These are phyloP conservation scores for Hydrolagus colliei DNA, from an alignment of 2,797 vertebrate genomes.

Conservation along the genomic window DNA sequence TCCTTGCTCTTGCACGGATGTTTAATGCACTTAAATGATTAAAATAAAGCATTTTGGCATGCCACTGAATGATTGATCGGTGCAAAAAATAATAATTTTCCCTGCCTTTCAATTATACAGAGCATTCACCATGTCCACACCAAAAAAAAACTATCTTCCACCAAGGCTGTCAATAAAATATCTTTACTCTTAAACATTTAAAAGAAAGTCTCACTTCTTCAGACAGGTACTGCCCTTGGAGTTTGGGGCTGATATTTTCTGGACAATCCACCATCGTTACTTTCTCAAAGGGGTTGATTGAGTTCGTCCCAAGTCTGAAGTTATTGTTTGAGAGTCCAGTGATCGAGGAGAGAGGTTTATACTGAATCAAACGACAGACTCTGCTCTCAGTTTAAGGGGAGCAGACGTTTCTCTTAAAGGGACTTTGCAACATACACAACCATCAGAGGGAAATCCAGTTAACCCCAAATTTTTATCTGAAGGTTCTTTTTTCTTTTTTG, in stretches of 20 bases:
- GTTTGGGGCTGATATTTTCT: background rate
- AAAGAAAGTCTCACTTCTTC: conserved; percentile 14
- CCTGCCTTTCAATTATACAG: background rate
- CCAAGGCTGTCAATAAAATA: too few species aligned
- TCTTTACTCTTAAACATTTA: background rate
- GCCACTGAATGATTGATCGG: too few species aligned
- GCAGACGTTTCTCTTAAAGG: background rate
- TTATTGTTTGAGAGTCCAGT: background rate
- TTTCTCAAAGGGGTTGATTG: background rate
- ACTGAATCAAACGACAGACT: background rate
- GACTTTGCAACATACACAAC: background rate
- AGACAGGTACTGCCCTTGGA: background rate
- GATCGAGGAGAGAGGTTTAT: background rate
- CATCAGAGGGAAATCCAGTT: background rate
- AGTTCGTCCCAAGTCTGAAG: background rate
- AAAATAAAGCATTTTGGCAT: background rate
- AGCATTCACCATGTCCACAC: background rate
- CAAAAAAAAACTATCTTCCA: background rate
- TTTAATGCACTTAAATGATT: background rate
- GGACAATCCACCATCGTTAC: background rate
- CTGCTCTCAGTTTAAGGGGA: conserved; percentile 5
- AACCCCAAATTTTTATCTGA: too few species aligned
- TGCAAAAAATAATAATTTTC: background rate
- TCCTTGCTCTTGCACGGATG: too few species aligned
- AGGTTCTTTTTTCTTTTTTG: too few species aligned